These are phyloP conservation scores for Palythoa grandis DNA, from an alignment of 92 coral and sea anemone species.

Conservation along the genomic window DNA sequence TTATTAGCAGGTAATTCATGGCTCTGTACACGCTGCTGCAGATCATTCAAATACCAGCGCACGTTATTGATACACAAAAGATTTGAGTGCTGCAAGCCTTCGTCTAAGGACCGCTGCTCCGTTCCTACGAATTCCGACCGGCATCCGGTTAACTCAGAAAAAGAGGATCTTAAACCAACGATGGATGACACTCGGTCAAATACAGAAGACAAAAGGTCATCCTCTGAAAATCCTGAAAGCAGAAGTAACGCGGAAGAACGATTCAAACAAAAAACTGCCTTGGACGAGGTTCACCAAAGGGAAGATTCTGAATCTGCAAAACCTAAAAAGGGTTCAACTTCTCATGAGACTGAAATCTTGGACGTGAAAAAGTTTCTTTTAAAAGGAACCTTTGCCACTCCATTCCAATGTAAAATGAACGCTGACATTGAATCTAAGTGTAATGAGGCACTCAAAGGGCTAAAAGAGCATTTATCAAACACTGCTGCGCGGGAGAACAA, in stretches of 20 bases:
- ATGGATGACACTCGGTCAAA: not conserved
- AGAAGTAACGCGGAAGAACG: not conserved
- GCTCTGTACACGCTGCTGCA: constrained; percentile 12
- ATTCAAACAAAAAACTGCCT: not conserved
- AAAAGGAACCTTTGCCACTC: constrained; percentile 2
- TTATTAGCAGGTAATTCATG: constrained; percentile 5
- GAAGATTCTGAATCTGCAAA: not conserved
- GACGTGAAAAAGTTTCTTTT: constrained; percentile 18
- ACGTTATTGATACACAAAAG: constrained; percentile 1
- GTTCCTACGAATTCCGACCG: not conserved
- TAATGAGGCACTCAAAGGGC: not conserved
- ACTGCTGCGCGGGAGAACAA: not conserved
- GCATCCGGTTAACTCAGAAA: not conserved
- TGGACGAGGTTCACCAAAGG: not conserved
- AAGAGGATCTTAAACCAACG: not conserved
- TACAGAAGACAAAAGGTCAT: not conserved
- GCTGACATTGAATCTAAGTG: constrained; percentile 1
- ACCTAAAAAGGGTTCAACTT: not conserved
- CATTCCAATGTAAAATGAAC: constrained; percentile 13
- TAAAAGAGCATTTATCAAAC: not conserved
- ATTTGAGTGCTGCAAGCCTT: not conserved
- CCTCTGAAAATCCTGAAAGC: not conserved
- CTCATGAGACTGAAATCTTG: not conserved
- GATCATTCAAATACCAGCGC: constrained; percentile 20
- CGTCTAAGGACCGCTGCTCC: not conserved